Conservation (phyloP, 2,113 vertebrate species). For the Xiphias gladius region DNA sequence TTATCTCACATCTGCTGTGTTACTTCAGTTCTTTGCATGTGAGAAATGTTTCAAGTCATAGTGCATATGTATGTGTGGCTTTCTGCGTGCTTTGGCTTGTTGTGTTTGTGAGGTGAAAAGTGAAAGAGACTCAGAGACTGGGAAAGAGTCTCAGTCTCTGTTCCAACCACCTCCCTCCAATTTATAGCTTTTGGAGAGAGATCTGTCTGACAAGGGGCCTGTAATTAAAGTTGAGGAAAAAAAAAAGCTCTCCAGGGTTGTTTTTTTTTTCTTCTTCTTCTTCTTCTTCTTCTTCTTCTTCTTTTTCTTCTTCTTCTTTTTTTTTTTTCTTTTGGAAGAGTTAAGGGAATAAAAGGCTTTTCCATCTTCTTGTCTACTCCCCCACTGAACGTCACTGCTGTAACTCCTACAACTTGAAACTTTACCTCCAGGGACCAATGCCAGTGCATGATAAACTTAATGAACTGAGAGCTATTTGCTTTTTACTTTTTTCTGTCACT, state of each 20-base stretch:
- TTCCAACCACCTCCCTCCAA: conserved; percentile 79
- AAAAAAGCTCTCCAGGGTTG: conserved; percentile 63
- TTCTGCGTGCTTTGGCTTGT: conserved; percentile 45
- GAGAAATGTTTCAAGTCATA: background rate
- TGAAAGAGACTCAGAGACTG: conserved; percentile 67
- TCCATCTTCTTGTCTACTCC: conserved; percentile 43
- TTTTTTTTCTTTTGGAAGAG: conserved; percentile 42
- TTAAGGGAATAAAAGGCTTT: conserved; percentile 50
- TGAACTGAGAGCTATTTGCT: background rate
- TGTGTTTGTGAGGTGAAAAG: conserved; percentile 62
- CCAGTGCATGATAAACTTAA: conserved; percentile 10
- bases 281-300: too few species aligned
- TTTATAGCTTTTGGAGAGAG: conserved; percentile 83
- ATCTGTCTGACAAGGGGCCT: conserved; percentile 82
- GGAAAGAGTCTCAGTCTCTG: conserved; percentile 68
- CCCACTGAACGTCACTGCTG: background rate
- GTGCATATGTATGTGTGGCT: background rate
- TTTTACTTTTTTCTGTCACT: background rate
- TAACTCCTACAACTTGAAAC: conserved; percentile 22
- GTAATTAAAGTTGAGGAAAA: conserved; percentile 83
- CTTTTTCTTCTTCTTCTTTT: background rate
- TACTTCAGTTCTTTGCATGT: background rate
- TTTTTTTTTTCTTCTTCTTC: conserved; percentile 28
- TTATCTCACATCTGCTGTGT: conserved; percentile 16
- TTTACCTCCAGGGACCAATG: conserved; percentile 24